A percentile compares a stretch with the other conserved stretches of the same genome.
These are phyloP conservation scores for Lomographa bimaculata DNA, from an alignment of 2,888 invertebrate genomes.

Conservation along the genomic window DNA sequence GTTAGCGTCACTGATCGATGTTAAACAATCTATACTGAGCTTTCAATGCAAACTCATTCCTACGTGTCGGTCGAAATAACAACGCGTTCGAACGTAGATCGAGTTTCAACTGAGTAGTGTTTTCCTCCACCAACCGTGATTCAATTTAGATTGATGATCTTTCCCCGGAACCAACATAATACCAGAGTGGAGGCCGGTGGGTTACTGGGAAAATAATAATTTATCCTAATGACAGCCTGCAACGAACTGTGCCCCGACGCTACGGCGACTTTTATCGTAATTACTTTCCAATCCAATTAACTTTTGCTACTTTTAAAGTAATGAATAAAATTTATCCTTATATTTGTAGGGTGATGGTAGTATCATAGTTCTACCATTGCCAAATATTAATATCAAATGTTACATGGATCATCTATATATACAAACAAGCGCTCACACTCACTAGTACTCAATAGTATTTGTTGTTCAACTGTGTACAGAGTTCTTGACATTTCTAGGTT, in stretches of 20 bases:
- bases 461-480: too few relatives aligned
- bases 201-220: slow-evolving; percentile 32
- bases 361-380: too few relatives aligned
- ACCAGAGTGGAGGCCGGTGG: slow-evolving; percentile 25
- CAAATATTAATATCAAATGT: too few relatives aligned
- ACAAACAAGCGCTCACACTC: too few relatives aligned
- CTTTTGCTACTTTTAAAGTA: too few relatives aligned
- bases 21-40: slow-evolving; percentile 31
- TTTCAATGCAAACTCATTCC: slow-evolving; percentile 33
- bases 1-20: slow-evolving; percentile 25
- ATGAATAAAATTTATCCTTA: too few relatives aligned
- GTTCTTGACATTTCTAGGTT: too few relatives aligned
- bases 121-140: slow-evolving; percentile 35
- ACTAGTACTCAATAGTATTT: too few relatives aligned
- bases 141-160: slow-evolving; percentile 38
- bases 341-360: too few relatives aligned
- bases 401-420: too few relatives aligned
- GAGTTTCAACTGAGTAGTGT: slow-evolving; percentile 35
- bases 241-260: slow-evolving; percentile 20
- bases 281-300: slow-evolving; percentile 20
- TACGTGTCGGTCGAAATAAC: slow-evolving; percentile 33
- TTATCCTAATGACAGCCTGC: slow-evolving; percentile 35
- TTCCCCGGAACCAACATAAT: slow-evolving; percentile 35
- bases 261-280: slow-evolving; percentile 25
- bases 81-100: slow-evolving; percentile 31